phyloP scores from a whole-genome alignment of 2,888 invertebrate species.

The Emesis castigata region DNA sequence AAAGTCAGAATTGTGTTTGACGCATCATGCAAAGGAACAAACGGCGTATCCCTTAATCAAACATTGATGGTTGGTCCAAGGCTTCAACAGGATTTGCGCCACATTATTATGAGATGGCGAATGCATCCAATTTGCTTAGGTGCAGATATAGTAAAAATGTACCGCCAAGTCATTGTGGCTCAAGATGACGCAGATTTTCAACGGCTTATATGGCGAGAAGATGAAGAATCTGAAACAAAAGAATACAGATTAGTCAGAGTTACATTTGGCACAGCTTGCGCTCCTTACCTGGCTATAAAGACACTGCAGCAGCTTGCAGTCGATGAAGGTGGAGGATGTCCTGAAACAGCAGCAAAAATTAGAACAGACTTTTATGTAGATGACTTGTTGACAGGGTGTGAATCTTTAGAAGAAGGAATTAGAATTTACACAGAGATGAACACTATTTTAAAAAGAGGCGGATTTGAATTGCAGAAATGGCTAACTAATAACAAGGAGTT shows the following conservation, averaged over 20 bases:
- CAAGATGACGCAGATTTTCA: background rate
- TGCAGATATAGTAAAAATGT: background rate
- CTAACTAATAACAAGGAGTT: constrained; percentile 5
- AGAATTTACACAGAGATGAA: constrained; percentile 9
- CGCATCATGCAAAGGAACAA: background rate
- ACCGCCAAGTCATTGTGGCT: background rate
- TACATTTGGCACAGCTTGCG: constrained; percentile 10
- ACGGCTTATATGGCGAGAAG: constrained; percentile 2
- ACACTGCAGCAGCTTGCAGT: background rate
- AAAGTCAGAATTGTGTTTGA: constrained; percentile 68
- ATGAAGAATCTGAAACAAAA: background rate
- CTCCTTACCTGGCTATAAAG: constrained; percentile 8
- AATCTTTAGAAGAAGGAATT: constrained; percentile 13
- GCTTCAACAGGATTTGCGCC: background rate
- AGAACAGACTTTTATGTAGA: constrained; percentile 19
- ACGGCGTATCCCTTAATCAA: background rate
- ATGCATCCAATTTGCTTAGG: background rate
- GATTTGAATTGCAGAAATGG: constrained; percentile 39
- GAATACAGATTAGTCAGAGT: background rate
- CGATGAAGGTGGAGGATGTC: background rate
- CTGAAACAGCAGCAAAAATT: constrained; percentile 2
- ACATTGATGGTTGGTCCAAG: background rate
- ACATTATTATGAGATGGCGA: background rate
- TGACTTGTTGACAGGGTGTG: constrained; percentile 27
- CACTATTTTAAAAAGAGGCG: constrained; percentile 8